Evolutionary conservation across 2,113 vertebrate species (phyloP).

Genomic region (Onychostruthus taczanowskii): DNA sequence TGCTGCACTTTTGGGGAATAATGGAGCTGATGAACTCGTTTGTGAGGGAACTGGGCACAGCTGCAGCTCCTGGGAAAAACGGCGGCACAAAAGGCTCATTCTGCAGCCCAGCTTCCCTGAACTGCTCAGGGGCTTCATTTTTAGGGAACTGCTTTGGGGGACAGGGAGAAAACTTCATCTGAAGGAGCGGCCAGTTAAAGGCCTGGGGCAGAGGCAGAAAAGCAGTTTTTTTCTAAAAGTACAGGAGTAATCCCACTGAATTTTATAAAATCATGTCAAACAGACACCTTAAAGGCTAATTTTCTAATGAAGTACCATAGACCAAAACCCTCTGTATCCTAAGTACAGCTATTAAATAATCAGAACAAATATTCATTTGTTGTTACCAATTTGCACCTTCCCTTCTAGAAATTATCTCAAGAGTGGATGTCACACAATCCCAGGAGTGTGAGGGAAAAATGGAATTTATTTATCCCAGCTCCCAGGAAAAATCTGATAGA

Average conservation of each 20-base stretch:
- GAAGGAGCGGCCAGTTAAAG: background rate
- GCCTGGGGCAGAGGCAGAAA: background rate
- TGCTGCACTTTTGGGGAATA: slow-evolving; percentile 51
- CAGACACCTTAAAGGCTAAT: background rate
- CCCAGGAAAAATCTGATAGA: background rate
- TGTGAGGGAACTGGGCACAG: slow-evolving; percentile 37
- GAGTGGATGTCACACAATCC: background rate
- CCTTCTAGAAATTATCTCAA: background rate
- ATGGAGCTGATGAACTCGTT: slow-evolving; percentile 37
- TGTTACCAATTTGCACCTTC: background rate
- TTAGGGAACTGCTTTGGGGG: background rate
- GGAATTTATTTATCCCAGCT: background rate
- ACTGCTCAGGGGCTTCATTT: background rate
- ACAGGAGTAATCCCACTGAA: background rate
- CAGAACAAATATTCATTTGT: background rate
- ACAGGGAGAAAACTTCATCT: background rate
- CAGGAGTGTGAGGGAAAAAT: background rate
- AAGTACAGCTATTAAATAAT: background rate
- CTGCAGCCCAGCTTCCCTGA: background rate
- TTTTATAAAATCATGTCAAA: background rate
- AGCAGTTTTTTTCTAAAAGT: background rate
- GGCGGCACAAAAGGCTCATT: background rate
- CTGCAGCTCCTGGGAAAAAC: background rate
- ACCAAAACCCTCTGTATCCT: background rate
- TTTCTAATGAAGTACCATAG: background rate